Base-by-base conservation (phyloP, 2,888 invertebrate genomes). In the Lingula anatina region DNA sequence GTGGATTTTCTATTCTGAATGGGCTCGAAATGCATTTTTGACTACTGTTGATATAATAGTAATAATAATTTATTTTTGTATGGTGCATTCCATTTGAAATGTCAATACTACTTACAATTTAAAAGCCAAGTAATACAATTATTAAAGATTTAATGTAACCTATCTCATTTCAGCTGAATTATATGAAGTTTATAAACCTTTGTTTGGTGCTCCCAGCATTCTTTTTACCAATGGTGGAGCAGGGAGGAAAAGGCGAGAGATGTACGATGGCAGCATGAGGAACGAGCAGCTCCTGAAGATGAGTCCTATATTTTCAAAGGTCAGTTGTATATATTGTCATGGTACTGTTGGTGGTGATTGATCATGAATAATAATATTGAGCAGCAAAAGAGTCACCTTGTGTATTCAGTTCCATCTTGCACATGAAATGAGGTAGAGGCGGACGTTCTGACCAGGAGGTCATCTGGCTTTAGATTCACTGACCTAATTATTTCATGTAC, bases 201-300 rank as follows among this genome's bases (percentile, higher is more conserved):
- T 75, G 20, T 46, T 71, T 42, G 68, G 68, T 21, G 28, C 55
- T 1, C 50, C 58, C 20, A 58, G 60, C 39, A 65, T 73, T 15
- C 65, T 68, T 56, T 70, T 55, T 54, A 60, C 66, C 2, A 74
- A 73, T 55, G 69, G 71, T 15, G 45, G 55, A 15, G 70, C 71
- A 26, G 73, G 68, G 4, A 51, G 68, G 18, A 55, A 56, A 18
- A 50, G 73, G 27, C 53, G 72, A 23, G 55, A 57, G 21, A 45
- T 56, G 23, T 71, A 65, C 53, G 71, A 69, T 44, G 57, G 55
- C 24, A 48, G 52, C 39, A 64, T 70, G 20, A 51, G 60, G n/a
- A 62, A 65, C 50, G 60, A 59, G 9, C 55, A 59, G 1, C 44
- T 66, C 2, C 50, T 49, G 24, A 44, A 45, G 21, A 62, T 62